Evolutionary conservation across 2,113 vertebrate species (phyloP).

Genomic region (Oxygymnocypris stewartii): DNA sequence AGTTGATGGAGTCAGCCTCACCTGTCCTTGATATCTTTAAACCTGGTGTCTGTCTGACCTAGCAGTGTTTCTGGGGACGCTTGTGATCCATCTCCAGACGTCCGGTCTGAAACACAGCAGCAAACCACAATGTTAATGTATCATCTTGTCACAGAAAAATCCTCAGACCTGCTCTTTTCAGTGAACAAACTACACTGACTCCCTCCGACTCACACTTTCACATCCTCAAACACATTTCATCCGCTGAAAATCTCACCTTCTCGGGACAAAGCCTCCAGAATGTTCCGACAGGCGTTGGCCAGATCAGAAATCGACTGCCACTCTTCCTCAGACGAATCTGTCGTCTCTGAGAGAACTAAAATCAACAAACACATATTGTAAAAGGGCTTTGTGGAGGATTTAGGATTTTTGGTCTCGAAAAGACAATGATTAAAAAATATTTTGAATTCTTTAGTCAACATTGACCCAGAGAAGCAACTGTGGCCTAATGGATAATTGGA

Average conservation of each 20-base stretch:
- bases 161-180: not conserved
- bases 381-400: not conserved
- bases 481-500: too few species aligned
- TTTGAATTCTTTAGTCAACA: not conserved
- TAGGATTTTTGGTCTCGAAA: not conserved
- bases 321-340: slow-evolving; percentile 83
- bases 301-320: slow-evolving; percentile 89
- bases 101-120: slow-evolving; percentile 67
- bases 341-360: slow-evolving; percentile 82
- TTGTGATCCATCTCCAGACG: slow-evolving; percentile 67
- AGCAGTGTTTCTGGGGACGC: slow-evolving; percentile 50
- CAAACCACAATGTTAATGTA: not conserved
- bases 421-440: not conserved
- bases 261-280: slow-evolving; percentile 84
- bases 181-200: slow-evolving; percentile 1
- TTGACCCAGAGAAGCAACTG: not conserved
- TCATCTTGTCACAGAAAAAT: not conserved
- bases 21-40: slow-evolving; percentile 73
- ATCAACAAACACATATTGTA: slow-evolving; percentile 3
- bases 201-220: not conserved
- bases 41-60: slow-evolving; percentile 66
- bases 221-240: slow-evolving; percentile 6
- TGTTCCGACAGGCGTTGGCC: slow-evolving; percentile 83
- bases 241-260: slow-evolving; percentile 76
- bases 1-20: too few species aligned